Base-by-base conservation (phyloP, 37 sponge, comb jelly and placozoan genomes). In the Cliona cf. orientalis region DNA sequence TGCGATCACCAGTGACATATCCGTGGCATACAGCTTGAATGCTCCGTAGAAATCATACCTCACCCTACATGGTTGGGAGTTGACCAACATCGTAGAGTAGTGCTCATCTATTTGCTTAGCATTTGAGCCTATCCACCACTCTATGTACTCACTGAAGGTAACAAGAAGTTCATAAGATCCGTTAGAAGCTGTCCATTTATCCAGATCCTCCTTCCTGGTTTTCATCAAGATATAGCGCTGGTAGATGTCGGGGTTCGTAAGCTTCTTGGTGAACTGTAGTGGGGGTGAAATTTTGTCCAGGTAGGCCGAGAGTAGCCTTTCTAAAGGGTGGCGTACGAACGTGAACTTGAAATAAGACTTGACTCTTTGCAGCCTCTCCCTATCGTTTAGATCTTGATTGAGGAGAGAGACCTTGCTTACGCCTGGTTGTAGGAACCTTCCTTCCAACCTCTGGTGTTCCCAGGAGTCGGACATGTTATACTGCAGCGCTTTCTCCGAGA, bases 291-390 rank as follows among this genome's bases (percentile, higher is more conserved):
- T 40, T 39, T 85, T 85, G 70, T 77, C 63, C 7, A 40, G 46
- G 46, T 58, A 85, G 21, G 86, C 86, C 21, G 78, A 76, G 23
- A 85, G 40, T 33, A 85, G 64, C 5, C 86, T 58, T 53, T 85
- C 78, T 9, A 85, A 59, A n/a, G 86, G 86, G 41, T 85, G 56
- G 14, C 86, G 64, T 2, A 85, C 6, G 7, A 85, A 71, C 1
- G 53, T 28, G 32, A 78, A 58, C 36, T 71, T 76, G 29, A 17
- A 76, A 49, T 77, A 85, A 35, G 25, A 70, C 37, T 41, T 68
- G 1, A 85, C 43, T 70, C 32, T 77, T 9, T 70, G 0, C n/a
- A 49, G 53, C 14, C 53, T 49, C 14, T 49, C 53, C 53, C 14
- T 14, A 49, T 49, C 53, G 53, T 14, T 49, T 9, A 49, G 53